phyloP scores from a whole-genome alignment of 2,113 vertebrate species.

The Tinamus guttatus region DNA sequence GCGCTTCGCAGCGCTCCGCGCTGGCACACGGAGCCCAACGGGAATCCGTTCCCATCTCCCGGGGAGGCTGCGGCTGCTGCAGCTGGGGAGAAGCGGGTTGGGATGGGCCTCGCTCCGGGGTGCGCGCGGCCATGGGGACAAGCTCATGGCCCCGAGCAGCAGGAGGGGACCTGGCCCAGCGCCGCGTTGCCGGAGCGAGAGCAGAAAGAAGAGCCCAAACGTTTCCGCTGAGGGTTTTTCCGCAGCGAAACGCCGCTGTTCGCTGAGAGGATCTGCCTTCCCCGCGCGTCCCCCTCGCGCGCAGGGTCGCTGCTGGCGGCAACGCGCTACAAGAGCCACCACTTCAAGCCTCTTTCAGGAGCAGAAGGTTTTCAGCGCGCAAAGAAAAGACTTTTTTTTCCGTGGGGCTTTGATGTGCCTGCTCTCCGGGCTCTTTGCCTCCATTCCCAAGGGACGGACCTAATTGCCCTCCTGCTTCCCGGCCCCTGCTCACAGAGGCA shows the following conservation, averaged over 20 bases:
- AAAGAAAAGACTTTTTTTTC: constrained; percentile 47
- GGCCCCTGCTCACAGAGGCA: constrained; percentile 2
- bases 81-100: not conserved
- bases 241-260: accelerated
- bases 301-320: too few species aligned
- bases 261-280: not conserved
- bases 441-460: not conserved
- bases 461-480: constrained; percentile 31
- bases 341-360: constrained; percentile 60
- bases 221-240: not conserved
- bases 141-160: accelerated
- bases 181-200: not conserved
- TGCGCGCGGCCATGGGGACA: too few species aligned
- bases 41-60: not conserved
- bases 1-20: too few species aligned
- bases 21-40: too few species aligned
- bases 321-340: constrained; percentile 1
- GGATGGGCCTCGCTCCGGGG: too few species aligned
- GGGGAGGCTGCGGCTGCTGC: not conserved
- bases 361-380: constrained; percentile 67
- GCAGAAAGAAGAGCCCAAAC: not conserved
- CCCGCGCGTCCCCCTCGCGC: not conserved
- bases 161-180: not conserved
- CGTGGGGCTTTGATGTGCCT: constrained; percentile 61
- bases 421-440: constrained; percentile 42